Conservation (phyloP, 2,888 invertebrate species). For the Seladonia tumulorum region DNA sequence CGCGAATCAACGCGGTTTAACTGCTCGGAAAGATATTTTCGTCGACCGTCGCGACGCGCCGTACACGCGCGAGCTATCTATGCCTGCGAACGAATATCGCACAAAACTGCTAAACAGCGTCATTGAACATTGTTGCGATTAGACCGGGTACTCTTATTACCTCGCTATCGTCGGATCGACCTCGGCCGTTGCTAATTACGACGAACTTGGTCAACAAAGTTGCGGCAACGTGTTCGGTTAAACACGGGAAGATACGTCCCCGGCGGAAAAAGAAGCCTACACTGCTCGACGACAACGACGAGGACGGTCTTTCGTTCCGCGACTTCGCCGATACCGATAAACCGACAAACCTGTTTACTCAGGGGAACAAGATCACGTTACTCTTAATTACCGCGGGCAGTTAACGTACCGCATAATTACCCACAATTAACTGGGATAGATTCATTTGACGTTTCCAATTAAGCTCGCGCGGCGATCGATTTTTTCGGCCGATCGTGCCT, state of each 20-base stretch:
- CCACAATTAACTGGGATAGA: conserved; percentile 17
- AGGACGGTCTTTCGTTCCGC: not conserved
- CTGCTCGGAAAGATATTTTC: not conserved
- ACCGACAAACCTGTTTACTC: conserved; percentile 39
- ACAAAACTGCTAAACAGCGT: not conserved
- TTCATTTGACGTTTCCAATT: conserved; percentile 25
- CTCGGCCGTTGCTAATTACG: conserved; percentile 21
- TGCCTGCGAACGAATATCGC: not conserved
- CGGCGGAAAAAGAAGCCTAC: not conserved
- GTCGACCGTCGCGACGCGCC: too few relatives aligned
- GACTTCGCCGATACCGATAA: not conserved
- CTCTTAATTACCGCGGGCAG: conserved; percentile 27
- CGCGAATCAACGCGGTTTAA: not conserved
- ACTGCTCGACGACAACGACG: not conserved
- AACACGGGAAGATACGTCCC: not conserved
- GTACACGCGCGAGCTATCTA: not conserved
- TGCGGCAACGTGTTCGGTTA: not conserved
- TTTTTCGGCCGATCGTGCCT: not conserved
- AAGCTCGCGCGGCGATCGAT: not conserved
- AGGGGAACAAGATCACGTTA: conserved; percentile 25
- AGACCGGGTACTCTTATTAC: not conserved
- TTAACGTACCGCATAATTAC: conserved; percentile 42
- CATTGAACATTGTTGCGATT: not conserved
- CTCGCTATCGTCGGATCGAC: conserved; percentile 30
- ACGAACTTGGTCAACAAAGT: conserved; percentile 21